Base-by-base conservation (phyloP, 2,797 vertebrate species). In the Bradypodion pumilum region DNA sequence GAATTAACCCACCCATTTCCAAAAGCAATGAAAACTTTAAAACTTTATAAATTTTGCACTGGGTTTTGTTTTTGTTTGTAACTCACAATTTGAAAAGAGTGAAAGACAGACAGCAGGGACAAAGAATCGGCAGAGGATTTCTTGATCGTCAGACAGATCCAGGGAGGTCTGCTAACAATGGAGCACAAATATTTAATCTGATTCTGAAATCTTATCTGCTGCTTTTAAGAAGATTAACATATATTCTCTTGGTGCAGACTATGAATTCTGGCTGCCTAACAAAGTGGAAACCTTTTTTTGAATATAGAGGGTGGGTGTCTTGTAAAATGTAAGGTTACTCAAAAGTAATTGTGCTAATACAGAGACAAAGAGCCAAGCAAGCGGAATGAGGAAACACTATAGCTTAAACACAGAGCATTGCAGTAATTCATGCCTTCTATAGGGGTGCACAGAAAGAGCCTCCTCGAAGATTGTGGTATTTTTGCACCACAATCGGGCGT, bases 201-300 rank as follows among this genome's bases (percentile, higher is more conserved):
- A 91, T 88, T 87, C 87, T 90, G 86, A 92, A 92, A 92, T 88
- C 89, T 91, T 91, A 91, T 88, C 90, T 92, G 74, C 49, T 23
- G 65, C 42, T 82, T 89, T 85, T 89, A 90, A 91, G 87, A 87
- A 90, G 85, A 90, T 92, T 90, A 93, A 87, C 1, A 5, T 81
- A 88, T 90, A 92, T 88, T 89, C 62, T 90, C 78, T 73, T 85
- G 69, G 70, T 82, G 72, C 60, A 83, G 83, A 84, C 78, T 83
- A 82, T 69, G 83, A 88, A 89, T 93, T 93, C 87, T 86, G 84
- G 86, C 80, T n/a, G 60, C 81, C 91, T 85, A 7, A 79, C 42
- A 16, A 91, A 89, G 56, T 21, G 74, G 65, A 63, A 91, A 81
- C 75, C 79, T 75, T 88, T 83, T 86, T 89, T 65, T 83, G 86